These are phyloP conservation scores for Halcyon leucocephala DNA, from an alignment of 2,797 vertebrate species.

Conservation along the genomic window DNA sequence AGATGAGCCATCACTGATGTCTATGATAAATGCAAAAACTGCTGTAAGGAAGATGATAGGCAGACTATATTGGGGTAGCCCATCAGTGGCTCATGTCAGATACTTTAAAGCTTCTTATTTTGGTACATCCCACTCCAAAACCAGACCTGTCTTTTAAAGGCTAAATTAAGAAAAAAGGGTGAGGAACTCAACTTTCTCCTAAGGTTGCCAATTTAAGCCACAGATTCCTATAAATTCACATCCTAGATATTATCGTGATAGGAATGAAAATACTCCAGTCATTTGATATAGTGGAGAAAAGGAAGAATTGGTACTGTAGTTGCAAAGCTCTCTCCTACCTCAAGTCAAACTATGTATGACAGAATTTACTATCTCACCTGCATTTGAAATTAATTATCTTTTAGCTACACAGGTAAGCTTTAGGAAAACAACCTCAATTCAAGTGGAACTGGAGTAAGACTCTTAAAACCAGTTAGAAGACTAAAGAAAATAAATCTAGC, in stretches of 20 bases:
- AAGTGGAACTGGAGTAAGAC: not conserved
- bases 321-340: not conserved
- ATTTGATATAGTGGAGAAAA: not conserved
- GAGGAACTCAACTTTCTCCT: not conserved
- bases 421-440: not conserved
- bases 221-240: not conserved
- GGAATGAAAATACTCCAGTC: not conserved
- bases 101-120: not conserved
- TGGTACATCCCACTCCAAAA: not conserved
- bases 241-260: not conserved
- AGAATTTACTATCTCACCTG: not conserved
- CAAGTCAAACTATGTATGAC: not conserved
- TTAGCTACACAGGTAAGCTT: not conserved
- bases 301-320: not conserved
- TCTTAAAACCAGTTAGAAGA: not conserved
- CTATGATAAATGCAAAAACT: not conserved
- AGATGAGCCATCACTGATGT: not conserved
- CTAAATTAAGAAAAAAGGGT: not conserved
- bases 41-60: not conserved
- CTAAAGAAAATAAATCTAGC: not conserved
- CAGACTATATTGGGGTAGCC: not conserved
- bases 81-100: not conserved
- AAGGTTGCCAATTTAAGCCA: not conserved
- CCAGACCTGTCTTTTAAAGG: not conserved
- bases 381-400: not conserved